Conservation (phyloP, 1,140 invertebrate species). For the Mamestra configurata region DNA sequence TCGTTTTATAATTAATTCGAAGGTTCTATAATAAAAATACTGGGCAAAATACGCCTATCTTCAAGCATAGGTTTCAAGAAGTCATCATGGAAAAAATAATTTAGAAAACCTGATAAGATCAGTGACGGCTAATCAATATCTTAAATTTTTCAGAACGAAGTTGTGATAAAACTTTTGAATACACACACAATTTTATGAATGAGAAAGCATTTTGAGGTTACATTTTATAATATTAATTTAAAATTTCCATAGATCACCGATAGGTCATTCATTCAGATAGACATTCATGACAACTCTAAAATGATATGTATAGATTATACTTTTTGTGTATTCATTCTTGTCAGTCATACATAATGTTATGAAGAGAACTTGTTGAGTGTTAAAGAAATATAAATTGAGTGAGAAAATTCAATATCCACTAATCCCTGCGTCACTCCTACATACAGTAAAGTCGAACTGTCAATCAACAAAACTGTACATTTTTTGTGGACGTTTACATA, state of each 20-base stretch:
- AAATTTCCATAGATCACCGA: neutral
- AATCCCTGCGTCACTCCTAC: conserved; percentile 43
- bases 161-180: neutral
- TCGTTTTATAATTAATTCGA: conserved; percentile 41
- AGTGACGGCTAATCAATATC: too few species aligned
- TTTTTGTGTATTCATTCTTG: neutral
- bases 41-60: conserved; percentile 13
- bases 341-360: neutral
- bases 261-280: neutral
- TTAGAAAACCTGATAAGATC: neutral
- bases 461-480: conserved; percentile 64
- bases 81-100: neutral
- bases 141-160: neutral
- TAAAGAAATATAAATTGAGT: neutral
- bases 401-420: conserved; percentile 28
- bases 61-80: neutral
- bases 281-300: neutral
- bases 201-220: neutral
- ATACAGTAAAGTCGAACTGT: conserved; percentile 52
- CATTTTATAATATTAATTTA: neutral
- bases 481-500: conserved; percentile 69
- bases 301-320: neutral
- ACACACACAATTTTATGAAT: neutral
- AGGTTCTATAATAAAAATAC: neutral
- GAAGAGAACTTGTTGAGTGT: neutral